phyloP scores from a whole-genome alignment of 2,888 invertebrate genomes.

The Drosophila maculinotata region DNA sequence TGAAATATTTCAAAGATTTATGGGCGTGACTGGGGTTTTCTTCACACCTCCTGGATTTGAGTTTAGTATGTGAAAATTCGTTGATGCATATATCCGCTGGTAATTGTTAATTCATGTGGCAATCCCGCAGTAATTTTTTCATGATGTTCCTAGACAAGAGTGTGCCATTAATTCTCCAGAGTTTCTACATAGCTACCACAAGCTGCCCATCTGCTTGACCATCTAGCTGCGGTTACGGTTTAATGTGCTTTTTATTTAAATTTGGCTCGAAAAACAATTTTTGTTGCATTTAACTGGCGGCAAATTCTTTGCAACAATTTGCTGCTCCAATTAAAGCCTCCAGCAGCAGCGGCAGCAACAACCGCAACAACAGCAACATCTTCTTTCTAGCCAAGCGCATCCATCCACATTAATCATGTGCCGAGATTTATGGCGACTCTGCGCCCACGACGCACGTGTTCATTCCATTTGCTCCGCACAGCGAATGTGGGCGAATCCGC shows the following conservation, averaged over 20 bases:
- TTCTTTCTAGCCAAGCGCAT: conserved; percentile 55
- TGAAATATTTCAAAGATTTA: neutral
- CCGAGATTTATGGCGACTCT: conserved; percentile 69
- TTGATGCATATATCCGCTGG: conserved; percentile 24
- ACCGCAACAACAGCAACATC: conserved; percentile 1
- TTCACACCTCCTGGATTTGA: neutral
- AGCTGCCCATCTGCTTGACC: conserved; percentile 70
- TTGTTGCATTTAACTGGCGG: conserved; percentile 62
- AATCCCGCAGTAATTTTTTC: conserved; percentile 26
- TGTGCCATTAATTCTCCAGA: conserved; percentile 57
- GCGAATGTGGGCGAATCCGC: conserved; percentile 37
- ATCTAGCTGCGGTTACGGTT: conserved; percentile 23
- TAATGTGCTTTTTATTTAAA: conserved; percentile 61
- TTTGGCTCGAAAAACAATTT: conserved; percentile 31
- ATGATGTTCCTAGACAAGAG: conserved; percentile 25
- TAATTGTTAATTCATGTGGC: conserved; percentile 47
- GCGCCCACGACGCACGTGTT: conserved; percentile 67
- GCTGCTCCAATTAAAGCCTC: conserved; percentile 73
- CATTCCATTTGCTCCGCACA: too few species aligned
- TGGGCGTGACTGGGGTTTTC: neutral
- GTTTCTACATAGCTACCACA: conserved; percentile 57
- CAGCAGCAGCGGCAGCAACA: conserved; percentile 4
- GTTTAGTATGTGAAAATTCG: neutral
- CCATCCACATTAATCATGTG: conserved; percentile 70
- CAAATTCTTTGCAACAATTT: conserved; percentile 77